Evolutionary conservation across 2,888 invertebrate species (phyloP).

Genomic region (Biston stratarius): DNA sequence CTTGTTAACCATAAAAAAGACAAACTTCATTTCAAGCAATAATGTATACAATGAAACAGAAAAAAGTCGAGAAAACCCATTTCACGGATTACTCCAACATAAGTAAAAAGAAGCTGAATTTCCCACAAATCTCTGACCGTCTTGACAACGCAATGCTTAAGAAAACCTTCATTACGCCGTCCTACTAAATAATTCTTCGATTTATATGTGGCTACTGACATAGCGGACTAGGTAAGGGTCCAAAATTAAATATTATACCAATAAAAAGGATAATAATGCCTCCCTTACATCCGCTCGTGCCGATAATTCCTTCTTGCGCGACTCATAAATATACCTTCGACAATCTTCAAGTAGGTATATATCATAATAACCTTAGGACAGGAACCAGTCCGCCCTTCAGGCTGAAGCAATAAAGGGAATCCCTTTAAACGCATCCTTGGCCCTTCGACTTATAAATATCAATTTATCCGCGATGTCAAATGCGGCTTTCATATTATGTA

Average conservation of each 20-base stretch:
- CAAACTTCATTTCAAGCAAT: no score
- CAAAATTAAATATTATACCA: constrained; percentile 87
- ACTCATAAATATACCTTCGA: constrained; percentile 84
- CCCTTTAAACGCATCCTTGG: constrained; percentile 82
- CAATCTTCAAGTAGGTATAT: constrained; percentile 82
- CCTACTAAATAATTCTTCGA: constrained; percentile 74
- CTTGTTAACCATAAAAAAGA: no score
- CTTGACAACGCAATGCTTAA: constrained; percentile 43
- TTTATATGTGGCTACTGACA: constrained; percentile 76
- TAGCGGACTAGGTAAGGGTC: constrained; percentile 70
- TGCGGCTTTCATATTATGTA: constrained; percentile 79
- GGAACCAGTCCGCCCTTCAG: constrained; percentile 77
- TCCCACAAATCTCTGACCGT: constrained; percentile 35
- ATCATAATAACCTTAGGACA: constrained; percentile 83
- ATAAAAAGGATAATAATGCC: constrained; percentile 85
- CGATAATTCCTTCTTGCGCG: constrained; percentile 79
- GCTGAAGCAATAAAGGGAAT: constrained; percentile 84
- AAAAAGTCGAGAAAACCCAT: constrained; percentile 13
- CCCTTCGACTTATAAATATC: constrained; percentile 85
- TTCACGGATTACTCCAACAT: constrained; percentile 37
- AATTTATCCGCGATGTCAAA: constrained; percentile 85
- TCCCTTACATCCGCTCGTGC: constrained; percentile 76
- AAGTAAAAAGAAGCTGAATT: constrained; percentile 33
- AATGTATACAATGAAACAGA: background rate
- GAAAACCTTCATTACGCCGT: constrained; percentile 47